Evolutionary conservation across 2,113 vertebrate species (phyloP), one percentile per base, ranked within the genome.

Genomic region (Argyrosomus japonicus): DNA sequence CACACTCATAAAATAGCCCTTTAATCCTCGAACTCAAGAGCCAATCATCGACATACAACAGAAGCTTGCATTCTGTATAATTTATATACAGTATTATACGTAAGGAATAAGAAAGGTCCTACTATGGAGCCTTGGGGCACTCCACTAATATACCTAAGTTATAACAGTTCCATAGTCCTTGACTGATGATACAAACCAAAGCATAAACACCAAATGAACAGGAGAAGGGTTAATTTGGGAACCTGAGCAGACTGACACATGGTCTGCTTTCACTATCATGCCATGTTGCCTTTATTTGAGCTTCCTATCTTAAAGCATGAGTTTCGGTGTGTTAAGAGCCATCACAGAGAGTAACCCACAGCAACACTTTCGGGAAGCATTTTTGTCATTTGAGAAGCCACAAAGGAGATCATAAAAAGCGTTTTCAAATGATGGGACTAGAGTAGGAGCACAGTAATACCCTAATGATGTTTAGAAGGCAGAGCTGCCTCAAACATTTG

Each of bases 381-480:
- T 29, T 63, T 14, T 50, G 10, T 48, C 23, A 25, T 64, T 67
- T 54, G 12, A 77, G 23, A 62, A 72, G 14, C 29, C 36, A 32
- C 17, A 72, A 21, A 32, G 57, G 13, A 47, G 29, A 57, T 65
- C 32, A 23, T n/a, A 48, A n/a, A 62, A 67, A 21, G 7, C 6
- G 9, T 65, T 48, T 48, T 72, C 18, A 12, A 14, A 27, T n/a
- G 9, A 62, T 51, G 54, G 73, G 47, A 5, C 56, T 32, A 17
- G 21, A 57, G 53, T 13, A 19, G 27, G 10, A 12, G 11, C n/a
- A 5, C 69, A 27, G 47, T 54, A 14, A 43, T 13, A 11, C 64
- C 50, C 21, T 57, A 47, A 47, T 68, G 48, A 60, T 61, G 27
- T 65, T 80, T 25, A 36, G 58, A 81, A 77, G 53, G 36, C 67